These are phyloP conservation scores for Mechanitis messenoides DNA, from an alignment of 2,888 invertebrate genomes.

Conservation along the genomic window DNA sequence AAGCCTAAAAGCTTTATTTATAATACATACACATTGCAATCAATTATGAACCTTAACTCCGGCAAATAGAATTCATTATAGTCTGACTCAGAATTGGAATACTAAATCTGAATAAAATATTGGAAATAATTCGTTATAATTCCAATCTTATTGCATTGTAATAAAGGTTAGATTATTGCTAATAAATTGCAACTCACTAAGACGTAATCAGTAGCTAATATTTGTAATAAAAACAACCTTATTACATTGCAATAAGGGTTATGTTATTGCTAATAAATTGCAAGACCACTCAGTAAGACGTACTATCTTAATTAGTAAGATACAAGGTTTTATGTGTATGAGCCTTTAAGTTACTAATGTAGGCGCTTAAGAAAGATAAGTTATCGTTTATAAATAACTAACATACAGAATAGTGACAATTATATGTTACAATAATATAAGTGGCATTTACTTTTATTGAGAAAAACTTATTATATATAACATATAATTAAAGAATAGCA, in stretches of 20 bases:
- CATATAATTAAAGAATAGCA: too few species aligned
- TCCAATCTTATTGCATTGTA: conserved; percentile 27
- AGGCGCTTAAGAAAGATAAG: conserved; percentile 30
- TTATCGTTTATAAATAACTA: conserved; percentile 18
- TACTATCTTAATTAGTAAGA: conserved; percentile 51
- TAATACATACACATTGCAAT: conserved; percentile 21
- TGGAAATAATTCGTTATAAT: conserved; percentile 17
- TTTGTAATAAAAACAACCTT: conserved; percentile 28
- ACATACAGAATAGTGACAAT: conserved; percentile 6
- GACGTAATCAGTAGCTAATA: conserved; percentile 25
- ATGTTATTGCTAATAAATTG: conserved; percentile 42
- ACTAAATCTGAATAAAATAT: conserved; percentile 12
- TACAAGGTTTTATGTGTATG: conserved; percentile 38
- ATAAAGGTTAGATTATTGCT: conserved; percentile 35
- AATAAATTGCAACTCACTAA: conserved; percentile 42
- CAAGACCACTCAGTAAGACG: conserved; percentile 38
- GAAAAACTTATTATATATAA: too few species aligned
- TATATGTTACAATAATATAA: conserved; percentile 18
- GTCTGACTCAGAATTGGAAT: conserved; percentile 19
- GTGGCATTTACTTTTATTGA: neutral
- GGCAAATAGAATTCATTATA: conserved; percentile 20
- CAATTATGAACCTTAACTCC: conserved; percentile 12
- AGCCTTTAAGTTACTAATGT: conserved; percentile 34
- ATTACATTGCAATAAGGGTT: conserved; percentile 28
- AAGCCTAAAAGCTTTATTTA: conserved; percentile 45